Evolutionary conservation across 1,140 invertebrate genomes (phyloP).

Genomic region (Hylaeus anthracinus): DNA sequence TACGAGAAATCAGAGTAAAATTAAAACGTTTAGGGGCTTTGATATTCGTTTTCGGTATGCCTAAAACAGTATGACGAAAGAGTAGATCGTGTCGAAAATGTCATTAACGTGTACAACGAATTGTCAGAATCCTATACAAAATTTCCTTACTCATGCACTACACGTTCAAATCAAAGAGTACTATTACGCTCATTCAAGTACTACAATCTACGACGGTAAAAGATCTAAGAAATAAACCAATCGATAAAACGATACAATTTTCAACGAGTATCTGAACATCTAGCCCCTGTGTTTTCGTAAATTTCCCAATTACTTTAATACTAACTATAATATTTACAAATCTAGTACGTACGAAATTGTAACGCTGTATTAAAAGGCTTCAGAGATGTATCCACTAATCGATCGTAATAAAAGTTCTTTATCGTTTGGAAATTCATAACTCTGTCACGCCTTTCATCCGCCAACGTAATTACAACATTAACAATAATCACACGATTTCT

Average conservation of each 20-base stretch:
- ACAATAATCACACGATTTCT: neutral
- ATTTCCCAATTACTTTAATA: slow-evolving; percentile 15
- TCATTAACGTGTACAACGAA: neutral
- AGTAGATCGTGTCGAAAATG: neutral
- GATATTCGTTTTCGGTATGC: slow-evolving; percentile 23
- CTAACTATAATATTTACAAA: slow-evolving; percentile 23
- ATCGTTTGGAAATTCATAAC: neutral
- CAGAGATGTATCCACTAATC: neutral
- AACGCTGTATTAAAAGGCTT: neutral
- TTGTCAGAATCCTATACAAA: neutral
- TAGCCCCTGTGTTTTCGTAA: slow-evolving; percentile 24
- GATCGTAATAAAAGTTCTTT: neutral
- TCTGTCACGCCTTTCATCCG: neutral
- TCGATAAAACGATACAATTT: neutral
- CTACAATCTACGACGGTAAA: slow-evolving; percentile 10
- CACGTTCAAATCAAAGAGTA: slow-evolving; percentile 4
- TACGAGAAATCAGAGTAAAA: slow-evolving; percentile 42
- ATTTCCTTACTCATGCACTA: neutral
- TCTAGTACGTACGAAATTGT: neutral
- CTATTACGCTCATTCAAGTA: neutral
- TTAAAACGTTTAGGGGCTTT: slow-evolving; percentile 39
- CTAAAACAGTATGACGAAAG: neutral
- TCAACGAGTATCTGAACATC: slow-evolving; percentile 36
- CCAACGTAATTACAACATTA: slow-evolving; percentile 1
- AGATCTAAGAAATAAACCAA: slow-evolving; percentile 1